These are phyloP conservation scores for Sarcophaga peregrina DNA, from an alignment of 1,140 invertebrate species.

Conservation along the genomic window DNA sequence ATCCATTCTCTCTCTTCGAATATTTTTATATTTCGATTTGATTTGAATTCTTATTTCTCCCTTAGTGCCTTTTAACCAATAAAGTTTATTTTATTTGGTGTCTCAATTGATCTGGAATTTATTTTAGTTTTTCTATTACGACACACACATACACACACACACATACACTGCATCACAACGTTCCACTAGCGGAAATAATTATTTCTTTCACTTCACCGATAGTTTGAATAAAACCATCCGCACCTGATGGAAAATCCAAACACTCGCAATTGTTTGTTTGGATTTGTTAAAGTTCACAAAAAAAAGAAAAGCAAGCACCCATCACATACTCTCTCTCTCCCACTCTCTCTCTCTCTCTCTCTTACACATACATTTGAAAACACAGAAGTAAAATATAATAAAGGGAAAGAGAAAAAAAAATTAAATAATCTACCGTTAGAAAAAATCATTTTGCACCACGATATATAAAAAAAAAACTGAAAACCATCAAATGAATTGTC, in stretches of 20 bases:
- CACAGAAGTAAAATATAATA: conserved; percentile 3
- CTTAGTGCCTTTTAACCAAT: too few relatives aligned
- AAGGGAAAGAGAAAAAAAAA: not conserved
- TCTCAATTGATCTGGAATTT: not conserved
- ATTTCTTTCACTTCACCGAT: conserved; percentile 27
- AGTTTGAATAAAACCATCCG: not conserved
- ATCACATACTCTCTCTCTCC: too few relatives aligned
- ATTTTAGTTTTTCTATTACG: not conserved
- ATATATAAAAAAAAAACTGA: conserved; percentile 1
- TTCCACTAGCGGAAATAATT: conserved; percentile 27
- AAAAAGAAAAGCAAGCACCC: not conserved
- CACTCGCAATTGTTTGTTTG: conserved; percentile 18
- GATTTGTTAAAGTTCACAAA: not conserved
- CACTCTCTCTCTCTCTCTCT: too few relatives aligned
- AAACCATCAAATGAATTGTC: conserved; percentile 35
- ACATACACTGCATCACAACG: not conserved
- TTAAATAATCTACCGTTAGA: not conserved
- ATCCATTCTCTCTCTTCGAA: too few relatives aligned
- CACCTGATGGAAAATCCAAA: conserved; percentile 39
- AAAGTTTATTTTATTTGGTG: conserved; percentile 1
- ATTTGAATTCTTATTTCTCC: too few relatives aligned
- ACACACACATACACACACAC: not conserved
- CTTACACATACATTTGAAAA: not conserved
- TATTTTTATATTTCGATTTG: too few relatives aligned
- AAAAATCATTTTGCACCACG: conserved; percentile 7